Percentiles rank a stretch among this genome's conserved stretches.
These are phyloP conservation scores for Griposia aprilina DNA, from an alignment of 2,888 invertebrate species.

Conservation along the genomic window DNA sequence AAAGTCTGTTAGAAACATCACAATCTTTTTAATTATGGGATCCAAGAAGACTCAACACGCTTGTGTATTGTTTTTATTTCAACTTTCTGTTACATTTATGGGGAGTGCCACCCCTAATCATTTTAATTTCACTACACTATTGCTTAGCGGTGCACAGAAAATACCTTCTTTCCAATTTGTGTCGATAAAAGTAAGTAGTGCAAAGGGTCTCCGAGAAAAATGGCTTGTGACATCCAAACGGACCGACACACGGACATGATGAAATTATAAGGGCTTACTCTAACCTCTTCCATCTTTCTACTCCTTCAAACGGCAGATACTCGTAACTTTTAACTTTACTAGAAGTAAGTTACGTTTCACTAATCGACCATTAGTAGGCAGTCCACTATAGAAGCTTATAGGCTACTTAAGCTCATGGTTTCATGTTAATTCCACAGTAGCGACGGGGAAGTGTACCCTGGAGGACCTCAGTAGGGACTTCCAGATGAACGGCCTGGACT, in stretches of 20 bases:
- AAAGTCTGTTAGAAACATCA: no score
- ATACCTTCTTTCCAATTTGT: not conserved
- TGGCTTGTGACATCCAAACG: not conserved
- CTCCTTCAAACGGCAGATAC: not conserved
- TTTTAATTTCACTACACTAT: not conserved
- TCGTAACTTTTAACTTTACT: not conserved
- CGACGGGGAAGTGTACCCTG: constrained; percentile 72
- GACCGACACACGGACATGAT: not conserved
- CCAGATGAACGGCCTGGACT: constrained; percentile 89
- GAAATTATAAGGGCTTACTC: not conserved
- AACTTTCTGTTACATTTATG: no score
- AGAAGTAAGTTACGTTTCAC: no score
- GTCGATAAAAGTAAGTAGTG: not conserved
- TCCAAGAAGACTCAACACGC: no score
- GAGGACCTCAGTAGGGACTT: constrained; percentile 90
- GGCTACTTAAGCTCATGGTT: not conserved
- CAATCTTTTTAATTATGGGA: no score
- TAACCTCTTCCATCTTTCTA: not conserved
- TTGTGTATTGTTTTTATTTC: no score
- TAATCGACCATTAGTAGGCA: not conserved
- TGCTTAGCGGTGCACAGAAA: not conserved
- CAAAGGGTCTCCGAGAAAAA: not conserved
- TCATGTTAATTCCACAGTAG: constrained; percentile 66
- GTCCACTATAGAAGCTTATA: not conserved
- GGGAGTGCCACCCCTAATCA: no score